Evolutionary conservation across 2,113 vertebrate genomes (phyloP), one percentile per base, ranked within the genome.

Genomic region (Peucedramus taeniatus): DNA sequence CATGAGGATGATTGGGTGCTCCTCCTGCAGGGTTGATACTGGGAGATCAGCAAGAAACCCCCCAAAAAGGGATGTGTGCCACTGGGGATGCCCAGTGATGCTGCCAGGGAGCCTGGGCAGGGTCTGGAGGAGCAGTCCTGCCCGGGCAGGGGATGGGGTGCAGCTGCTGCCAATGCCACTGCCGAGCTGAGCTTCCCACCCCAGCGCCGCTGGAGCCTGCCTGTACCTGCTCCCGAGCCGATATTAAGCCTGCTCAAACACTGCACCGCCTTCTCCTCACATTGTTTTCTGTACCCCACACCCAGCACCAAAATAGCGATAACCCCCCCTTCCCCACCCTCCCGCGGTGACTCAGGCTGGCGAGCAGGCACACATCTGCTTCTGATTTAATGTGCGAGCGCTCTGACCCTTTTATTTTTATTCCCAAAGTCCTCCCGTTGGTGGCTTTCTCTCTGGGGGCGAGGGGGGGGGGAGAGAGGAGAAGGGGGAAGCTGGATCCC

Each of bases 221-320:
- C 97, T 45, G 51, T 96, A 97, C 98, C 98, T 98, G 97, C 96
- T 95, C 83, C 82, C 45, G 51, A 78, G 92, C 85, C 26, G 94
- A 97, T 92, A 90, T 53, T 57, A 91, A 91, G 83, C 97, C 93
- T 96, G 96, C 90, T 97, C 97, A 97, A 96, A 96, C 97, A 96
- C 96, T 76, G 82, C 85, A 93, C 94, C 95, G 93, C 97, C 97
- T 89, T 93, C 94, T 96, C 94, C 94, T 96, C 70, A 27, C 94
- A 97, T 98, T 98, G 98, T 98, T 97, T 82, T 96, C 94, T 87
- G 86, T 68, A 75, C 93, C 98, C 97, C 97, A 97, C 97, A 90
- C 97, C 97, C 97, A 96, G 92, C 94, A 89, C 94, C 51, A 85
- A 97, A 98, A 97, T 94, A 98, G 97, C 95, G 97, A 97, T 96